These are phyloP conservation scores for Steatornis caripensis DNA, from an alignment of 2,113 vertebrate genomes.

Conservation along the genomic window DNA sequence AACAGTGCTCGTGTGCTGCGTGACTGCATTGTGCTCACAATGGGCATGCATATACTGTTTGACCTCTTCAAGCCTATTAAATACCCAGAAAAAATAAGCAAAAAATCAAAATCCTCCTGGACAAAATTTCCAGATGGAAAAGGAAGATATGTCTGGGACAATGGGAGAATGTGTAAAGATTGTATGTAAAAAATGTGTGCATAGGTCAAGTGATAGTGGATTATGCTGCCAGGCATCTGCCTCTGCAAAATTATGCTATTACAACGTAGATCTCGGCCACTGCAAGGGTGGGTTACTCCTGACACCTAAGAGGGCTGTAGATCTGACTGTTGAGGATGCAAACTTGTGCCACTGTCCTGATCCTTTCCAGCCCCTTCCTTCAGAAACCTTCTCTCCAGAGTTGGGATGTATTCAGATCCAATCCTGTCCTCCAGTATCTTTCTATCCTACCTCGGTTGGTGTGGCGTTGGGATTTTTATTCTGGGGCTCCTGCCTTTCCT, in stretches of 20 bases:
- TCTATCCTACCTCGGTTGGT: background rate
- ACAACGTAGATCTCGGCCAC: background rate
- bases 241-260: background rate
- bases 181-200: background rate
- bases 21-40: background rate
- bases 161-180: background rate
- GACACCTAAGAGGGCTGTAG: background rate
- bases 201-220: background rate
- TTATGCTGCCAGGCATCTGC: background rate
- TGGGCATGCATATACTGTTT: background rate
- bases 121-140: background rate
- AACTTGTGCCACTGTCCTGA: background rate
- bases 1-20: fast-evolving
- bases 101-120: background rate
- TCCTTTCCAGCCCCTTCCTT: background rate
- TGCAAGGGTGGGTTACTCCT: background rate
- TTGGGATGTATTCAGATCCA: background rate
- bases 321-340: background rate
- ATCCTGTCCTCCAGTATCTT: background rate
- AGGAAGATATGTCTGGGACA: background rate
- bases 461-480: background rate
- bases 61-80: background rate
- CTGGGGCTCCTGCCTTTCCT: background rate
- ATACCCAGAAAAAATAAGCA: background rate
- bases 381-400: background rate